These are phyloP conservation scores for Argentina silus DNA, from an alignment of 2,797 vertebrate species.

Conservation along the genomic window DNA sequence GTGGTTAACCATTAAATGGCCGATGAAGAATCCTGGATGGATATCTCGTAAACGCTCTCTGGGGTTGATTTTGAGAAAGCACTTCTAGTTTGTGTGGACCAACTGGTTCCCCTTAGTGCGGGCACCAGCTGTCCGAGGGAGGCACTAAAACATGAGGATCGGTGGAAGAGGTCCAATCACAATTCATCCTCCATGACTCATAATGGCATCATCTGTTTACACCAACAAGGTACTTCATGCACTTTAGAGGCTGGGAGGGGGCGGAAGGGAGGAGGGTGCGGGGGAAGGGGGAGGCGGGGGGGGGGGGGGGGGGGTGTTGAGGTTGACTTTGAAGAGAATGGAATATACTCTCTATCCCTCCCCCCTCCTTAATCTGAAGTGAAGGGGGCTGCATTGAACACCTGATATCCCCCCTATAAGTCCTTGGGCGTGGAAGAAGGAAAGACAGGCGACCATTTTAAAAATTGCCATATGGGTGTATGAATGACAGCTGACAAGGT, in stretches of 20 bases:
- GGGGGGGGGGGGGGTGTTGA: constrained; percentile 29
- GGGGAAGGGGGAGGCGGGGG: not conserved
- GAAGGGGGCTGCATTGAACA: constrained; percentile 16
- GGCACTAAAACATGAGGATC: constrained; percentile 54
- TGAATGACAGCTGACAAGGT: constrained; percentile 65
- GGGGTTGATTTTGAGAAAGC: constrained; percentile 47
- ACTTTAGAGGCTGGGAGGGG: constrained; percentile 31
- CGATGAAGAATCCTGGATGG: not conserved
- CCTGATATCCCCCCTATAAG: constrained; percentile 56
- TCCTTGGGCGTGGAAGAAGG: constrained; percentile 37
- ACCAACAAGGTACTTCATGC: constrained; percentile 56
- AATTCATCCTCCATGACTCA: constrained; percentile 63
- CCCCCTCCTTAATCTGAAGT: constrained; percentile 45
- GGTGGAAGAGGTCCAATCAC: constrained; percentile 49
- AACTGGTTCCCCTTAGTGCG: constrained; percentile 43
- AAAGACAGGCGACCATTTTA: constrained; percentile 49
- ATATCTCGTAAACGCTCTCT: not conserved
- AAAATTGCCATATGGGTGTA: constrained; percentile 44
- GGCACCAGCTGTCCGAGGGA: constrained; percentile 68
- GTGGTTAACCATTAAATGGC: not conserved
- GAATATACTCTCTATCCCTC: constrained; percentile 20
- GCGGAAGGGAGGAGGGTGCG: not conserved
- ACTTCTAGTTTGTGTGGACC: constrained; percentile 68
- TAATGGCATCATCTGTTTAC: constrained; percentile 59
- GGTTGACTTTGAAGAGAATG: constrained; percentile 54